phyloP scores from a whole-genome alignment of 2,113 vertebrate genomes.

The Pica pica region DNA sequence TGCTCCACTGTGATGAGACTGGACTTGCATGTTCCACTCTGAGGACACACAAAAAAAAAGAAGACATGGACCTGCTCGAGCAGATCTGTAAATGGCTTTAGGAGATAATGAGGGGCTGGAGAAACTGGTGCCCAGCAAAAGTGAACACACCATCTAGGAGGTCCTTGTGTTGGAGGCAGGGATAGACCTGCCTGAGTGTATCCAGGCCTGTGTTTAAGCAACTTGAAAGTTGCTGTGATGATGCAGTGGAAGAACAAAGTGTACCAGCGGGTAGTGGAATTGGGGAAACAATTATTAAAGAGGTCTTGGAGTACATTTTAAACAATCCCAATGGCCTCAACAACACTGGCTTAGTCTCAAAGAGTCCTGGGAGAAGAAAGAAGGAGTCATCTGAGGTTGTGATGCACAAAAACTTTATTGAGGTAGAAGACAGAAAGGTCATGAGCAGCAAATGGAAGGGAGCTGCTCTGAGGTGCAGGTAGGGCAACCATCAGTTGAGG shows the following conservation, averaged over 20 bases:
- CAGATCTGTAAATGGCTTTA: neutral
- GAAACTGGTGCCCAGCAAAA: neutral
- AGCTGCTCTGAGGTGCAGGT: accelerated
- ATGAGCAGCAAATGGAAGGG: neutral
- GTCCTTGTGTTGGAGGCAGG: too few relatives aligned
- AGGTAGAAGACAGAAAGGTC: neutral
- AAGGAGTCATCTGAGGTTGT: neutral
- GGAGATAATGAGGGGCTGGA: neutral
- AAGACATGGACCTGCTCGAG: neutral
- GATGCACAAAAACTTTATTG: neutral
- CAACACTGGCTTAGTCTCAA: neutral
- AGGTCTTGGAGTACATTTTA: neutral
- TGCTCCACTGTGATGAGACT: neutral
- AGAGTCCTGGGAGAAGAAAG: neutral
- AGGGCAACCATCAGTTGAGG: accelerated
- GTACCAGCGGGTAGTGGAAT: neutral
- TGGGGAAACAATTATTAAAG: neutral
- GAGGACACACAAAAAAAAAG: neutral
- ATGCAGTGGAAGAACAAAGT: neutral
- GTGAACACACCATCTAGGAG: neutral
- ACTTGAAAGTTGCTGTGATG: too few relatives aligned
- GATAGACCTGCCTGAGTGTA: neutral
- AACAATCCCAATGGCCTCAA: neutral
- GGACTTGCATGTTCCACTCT: neutral
- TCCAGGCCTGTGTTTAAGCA: neutral